Evolutionary conservation across 2,888 invertebrate genomes (phyloP).

Genomic region (Stictocephala bisonia): DNA sequence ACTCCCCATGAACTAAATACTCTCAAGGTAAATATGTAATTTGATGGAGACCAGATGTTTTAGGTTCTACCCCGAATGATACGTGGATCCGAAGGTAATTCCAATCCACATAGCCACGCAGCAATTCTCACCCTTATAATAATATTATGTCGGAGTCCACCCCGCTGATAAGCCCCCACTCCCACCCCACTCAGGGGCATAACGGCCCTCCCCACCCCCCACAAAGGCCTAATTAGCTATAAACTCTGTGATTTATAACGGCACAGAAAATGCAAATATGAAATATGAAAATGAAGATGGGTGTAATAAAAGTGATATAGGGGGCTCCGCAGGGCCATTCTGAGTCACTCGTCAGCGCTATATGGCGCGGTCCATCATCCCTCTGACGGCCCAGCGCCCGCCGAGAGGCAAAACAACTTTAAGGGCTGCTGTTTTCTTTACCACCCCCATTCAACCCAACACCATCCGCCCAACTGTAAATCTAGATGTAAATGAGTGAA

Average conservation of each 20-base stretch:
- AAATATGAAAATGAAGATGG: constrained; percentile 76
- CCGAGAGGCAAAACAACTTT: constrained; percentile 38
- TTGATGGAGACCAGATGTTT: no score
- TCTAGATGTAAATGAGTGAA: no score
- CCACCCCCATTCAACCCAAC: no score
- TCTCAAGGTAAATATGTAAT: no score
- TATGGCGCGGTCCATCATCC: constrained; percentile 78
- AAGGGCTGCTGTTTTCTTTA: constrained; percentile 38
- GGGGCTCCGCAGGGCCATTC: constrained; percentile 81
- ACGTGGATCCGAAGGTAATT: no score
- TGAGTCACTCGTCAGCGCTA: constrained; percentile 80
- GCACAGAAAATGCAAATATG: constrained; percentile 65
- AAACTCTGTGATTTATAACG: constrained; percentile 74
- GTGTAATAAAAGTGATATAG: constrained; percentile 85
- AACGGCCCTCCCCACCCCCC: constrained; percentile 46
- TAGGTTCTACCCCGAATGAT: no score
- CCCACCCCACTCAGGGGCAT: constrained; percentile 46
- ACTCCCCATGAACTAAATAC: no score
- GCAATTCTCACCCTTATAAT: constrained; percentile 52
- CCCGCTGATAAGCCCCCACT: constrained; percentile 55
- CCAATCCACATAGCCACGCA: no score
- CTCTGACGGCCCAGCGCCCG: constrained; percentile 73
- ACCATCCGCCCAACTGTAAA: no score
- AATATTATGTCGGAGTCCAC: constrained; percentile 53
- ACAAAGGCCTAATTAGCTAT: constrained; percentile 72